phyloP scores from a whole-genome alignment of 35 echinoderm and acorn worm genomes.

The Strongylocentrotus purpuratus region DNA sequence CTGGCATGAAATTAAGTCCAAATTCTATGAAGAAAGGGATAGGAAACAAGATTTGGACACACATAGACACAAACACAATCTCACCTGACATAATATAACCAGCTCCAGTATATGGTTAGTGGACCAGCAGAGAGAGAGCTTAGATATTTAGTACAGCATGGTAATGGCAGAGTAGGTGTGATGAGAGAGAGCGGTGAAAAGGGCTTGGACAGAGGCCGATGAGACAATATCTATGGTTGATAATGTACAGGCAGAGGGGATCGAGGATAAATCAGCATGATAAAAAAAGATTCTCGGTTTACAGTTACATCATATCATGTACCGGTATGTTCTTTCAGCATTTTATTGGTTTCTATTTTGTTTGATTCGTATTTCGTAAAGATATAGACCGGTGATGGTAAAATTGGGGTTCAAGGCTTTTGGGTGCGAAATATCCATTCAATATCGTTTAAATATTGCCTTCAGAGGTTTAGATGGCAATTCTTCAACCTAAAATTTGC shows the following conservation, averaged over 20 bases:
- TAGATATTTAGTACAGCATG: constrained; percentile 49
- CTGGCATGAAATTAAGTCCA: neutral
- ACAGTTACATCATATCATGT: neutral
- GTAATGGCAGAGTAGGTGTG: constrained; percentile 40
- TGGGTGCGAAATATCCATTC: no score
- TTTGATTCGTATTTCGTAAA: no score
- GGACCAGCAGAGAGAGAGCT: constrained; percentile 44
- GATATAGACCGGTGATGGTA: no score
- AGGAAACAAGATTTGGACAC: neutral
- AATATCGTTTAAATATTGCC: no score
- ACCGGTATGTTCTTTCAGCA: no score
- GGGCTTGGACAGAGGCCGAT: constrained; percentile 45
- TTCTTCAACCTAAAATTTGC: no score
- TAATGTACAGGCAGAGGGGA: neutral
- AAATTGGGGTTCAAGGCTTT: no score
- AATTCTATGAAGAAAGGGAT: neutral
- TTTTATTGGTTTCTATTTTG: no score
- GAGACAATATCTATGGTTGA: constrained; percentile 39
- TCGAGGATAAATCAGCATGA: neutral
- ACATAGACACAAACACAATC: neutral
- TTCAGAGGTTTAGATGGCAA: no score
- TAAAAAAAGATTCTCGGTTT: neutral
- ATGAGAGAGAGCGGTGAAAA: constrained; percentile 41
- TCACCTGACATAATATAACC: constrained; percentile 47
- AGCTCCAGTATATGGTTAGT: constrained; percentile 45